Evolutionary conservation across 1,140 invertebrate species (phyloP).

Genomic region (Drosophila ironensis): DNA sequence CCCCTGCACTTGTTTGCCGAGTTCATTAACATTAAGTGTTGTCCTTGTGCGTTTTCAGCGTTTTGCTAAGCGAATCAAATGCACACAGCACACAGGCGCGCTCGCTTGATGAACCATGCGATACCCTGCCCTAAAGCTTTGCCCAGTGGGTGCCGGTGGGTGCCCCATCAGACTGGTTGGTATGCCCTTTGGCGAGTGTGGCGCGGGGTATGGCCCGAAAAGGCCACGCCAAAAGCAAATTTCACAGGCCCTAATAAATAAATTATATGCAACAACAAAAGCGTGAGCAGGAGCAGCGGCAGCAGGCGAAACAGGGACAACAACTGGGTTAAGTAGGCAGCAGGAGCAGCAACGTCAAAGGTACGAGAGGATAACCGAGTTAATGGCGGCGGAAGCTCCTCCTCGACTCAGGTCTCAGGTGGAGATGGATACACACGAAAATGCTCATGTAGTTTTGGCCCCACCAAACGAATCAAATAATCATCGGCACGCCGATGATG

Average conservation of each 20-base stretch:
- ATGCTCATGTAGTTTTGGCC: background rate
- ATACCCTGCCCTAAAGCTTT: conserved; percentile 18
- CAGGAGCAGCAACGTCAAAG: conserved; percentile 1
- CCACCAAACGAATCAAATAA: conserved; percentile 16
- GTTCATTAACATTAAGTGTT: conserved; percentile 77
- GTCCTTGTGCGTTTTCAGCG: conserved; percentile 63
- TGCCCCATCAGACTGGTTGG: too few species aligned
- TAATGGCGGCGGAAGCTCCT: background rate
- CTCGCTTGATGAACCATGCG: background rate
- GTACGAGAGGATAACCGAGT: conserved; percentile 1
- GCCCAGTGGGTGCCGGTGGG: too few species aligned
- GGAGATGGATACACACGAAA: conserved; percentile 8
- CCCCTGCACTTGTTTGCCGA: conserved; percentile 64
- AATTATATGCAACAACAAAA: conserved; percentile 52
- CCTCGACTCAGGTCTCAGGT: background rate
- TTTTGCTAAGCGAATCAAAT: conserved; percentile 44
- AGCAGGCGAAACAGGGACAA: too few species aligned
- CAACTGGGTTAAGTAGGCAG: conserved; percentile 29
- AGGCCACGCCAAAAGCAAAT: conserved; percentile 11
- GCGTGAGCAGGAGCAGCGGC: conserved; percentile 11
- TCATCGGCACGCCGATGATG: background rate
- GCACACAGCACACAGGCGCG: too few species aligned
- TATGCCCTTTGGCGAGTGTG: too few species aligned
- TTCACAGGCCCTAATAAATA: conserved; percentile 53
- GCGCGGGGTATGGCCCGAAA: too few species aligned